Conservation (phyloP, 2,888 invertebrate genomes). For the Matsumyia berberina region DNA sequence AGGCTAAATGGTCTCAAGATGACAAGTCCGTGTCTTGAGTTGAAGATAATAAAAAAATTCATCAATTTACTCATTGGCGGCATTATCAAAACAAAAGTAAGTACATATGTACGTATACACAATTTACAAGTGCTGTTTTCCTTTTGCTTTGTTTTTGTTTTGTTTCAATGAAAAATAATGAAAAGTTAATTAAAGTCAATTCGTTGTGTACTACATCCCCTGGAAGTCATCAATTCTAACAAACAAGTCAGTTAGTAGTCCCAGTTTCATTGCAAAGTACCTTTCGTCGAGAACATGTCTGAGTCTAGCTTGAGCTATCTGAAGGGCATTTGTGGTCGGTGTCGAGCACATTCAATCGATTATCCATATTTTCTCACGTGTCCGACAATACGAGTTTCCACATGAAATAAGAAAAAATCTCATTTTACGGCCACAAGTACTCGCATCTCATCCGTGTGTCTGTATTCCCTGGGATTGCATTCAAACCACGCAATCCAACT, state of each 20-base stretch:
- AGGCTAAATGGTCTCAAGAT: not conserved
- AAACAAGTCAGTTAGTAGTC: not conserved
- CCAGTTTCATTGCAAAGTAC: not conserved
- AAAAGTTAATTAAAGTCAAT: conserved; percentile 47
- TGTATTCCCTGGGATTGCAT: conserved; percentile 1
- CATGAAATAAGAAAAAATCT: not conserved
- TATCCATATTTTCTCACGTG: not conserved
- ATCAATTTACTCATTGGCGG: conserved; percentile 2
- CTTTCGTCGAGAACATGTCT: not conserved
- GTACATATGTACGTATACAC: not conserved
- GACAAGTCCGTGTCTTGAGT: not conserved
- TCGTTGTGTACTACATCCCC: conserved; percentile 5
- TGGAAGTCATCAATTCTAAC: not conserved
- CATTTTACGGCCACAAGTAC: not conserved
- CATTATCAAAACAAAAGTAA: conserved; percentile 9
- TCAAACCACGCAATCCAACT: conserved; percentile 21
- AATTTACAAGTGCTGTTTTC: not conserved
- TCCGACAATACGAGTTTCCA: not conserved
- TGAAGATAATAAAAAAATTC: not conserved
- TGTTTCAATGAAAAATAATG: conserved; percentile 22
- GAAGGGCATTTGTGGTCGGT: conserved; percentile 3
- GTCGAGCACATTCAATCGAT: not conserved
- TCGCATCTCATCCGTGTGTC: not conserved
- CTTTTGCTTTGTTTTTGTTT: not conserved
- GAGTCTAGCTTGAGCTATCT: not conserved